phyloP scores from a whole-genome alignment of 2,888 invertebrate genomes.

The Nemurella pictetii region DNA sequence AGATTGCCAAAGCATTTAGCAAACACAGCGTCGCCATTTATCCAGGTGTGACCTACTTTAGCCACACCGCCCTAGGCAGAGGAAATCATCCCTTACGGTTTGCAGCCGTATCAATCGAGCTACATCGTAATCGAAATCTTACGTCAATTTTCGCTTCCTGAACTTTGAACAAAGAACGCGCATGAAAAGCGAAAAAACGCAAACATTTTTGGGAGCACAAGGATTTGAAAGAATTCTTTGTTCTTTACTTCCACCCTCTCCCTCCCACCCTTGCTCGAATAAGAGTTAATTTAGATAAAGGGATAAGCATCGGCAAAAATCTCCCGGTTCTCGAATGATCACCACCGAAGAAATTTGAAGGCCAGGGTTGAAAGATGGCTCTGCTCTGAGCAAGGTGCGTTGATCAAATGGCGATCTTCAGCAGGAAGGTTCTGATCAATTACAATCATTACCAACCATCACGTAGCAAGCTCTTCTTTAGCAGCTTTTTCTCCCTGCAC shows the following conservation, averaged over 20 bases:
- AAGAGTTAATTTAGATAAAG: not conserved
- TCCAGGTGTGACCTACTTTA: slow-evolving; percentile 36
- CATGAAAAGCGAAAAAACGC: slow-evolving; percentile 6
- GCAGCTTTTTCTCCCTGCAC: slow-evolving; percentile 7
- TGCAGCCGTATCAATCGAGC: not conserved
- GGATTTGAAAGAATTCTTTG: not conserved
- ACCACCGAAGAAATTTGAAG: not conserved
- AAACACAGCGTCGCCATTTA: slow-evolving; percentile 10
- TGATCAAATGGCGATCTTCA: not conserved
- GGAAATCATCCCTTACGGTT: slow-evolving; percentile 27
- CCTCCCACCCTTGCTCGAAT: no score
- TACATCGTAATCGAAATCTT: not conserved
- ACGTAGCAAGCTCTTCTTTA: not conserved
- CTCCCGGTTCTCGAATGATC: not conserved
- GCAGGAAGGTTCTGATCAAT: slow-evolving; percentile 11
- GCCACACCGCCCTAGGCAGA: not conserved
- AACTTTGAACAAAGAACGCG: not conserved
- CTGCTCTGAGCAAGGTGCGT: not conserved
- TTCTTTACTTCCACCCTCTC: not conserved
- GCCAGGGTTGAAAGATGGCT: not conserved
- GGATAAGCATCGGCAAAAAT: not conserved
- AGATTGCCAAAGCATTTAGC: slow-evolving; percentile 9
- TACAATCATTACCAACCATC: not conserved
- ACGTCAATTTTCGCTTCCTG: not conserved
- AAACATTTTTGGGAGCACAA: slow-evolving; percentile 3